phyloP scores from a whole-genome alignment of 2,113 vertebrate species.

The Catharus minimus region DNA sequence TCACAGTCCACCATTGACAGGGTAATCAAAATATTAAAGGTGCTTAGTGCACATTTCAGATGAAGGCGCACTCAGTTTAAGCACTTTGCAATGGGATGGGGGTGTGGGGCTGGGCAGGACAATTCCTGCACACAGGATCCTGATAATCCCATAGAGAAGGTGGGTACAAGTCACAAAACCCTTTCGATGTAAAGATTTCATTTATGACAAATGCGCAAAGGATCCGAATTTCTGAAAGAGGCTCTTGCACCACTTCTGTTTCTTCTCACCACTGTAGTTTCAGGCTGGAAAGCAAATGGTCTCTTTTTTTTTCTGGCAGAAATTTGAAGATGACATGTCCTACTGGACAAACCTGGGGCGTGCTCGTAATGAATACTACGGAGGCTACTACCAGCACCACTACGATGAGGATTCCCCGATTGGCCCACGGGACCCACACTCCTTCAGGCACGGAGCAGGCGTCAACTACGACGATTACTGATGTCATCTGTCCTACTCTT shows the following conservation, averaged over 20 bases:
- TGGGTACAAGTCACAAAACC: neutral
- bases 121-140: neutral
- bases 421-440: constrained; percentile 73
- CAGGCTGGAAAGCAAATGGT: neutral
- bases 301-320: constrained; percentile 68
- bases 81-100: neutral
- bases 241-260: neutral
- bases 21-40: neutral
- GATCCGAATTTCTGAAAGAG: neutral
- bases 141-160: neutral
- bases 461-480: constrained; percentile 95
- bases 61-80: rapidly evolving
- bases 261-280: neutral
- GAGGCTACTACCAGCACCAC: constrained; percentile 85
- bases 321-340: constrained; percentile 88
- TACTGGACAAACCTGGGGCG: constrained; percentile 87
- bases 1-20: neutral
- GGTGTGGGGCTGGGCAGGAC: neutral
- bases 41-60: neutral
- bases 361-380: constrained; percentile 79
- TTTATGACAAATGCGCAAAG: neutral
- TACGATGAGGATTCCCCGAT: constrained; percentile 89
- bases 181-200: neutral
- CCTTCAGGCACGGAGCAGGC: constrained; percentile 84
- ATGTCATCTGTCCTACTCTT: rapidly evolving